Base-by-base conservation (phyloP, 2,797 vertebrate species). In the Coreius guichenoti region DNA sequence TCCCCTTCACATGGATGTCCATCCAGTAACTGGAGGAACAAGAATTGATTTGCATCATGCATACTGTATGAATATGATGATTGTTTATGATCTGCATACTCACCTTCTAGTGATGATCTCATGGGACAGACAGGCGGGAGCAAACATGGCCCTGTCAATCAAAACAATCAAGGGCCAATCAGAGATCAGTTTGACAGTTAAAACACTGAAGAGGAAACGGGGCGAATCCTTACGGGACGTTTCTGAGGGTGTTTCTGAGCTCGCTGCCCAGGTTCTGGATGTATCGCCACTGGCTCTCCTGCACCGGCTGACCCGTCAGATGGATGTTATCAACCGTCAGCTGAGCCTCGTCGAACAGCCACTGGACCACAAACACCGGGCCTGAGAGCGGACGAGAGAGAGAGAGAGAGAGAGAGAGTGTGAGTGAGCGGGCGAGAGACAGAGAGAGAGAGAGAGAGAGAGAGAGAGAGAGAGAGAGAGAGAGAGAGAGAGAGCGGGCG, bases 341-440 rank as follows among this genome's bases (percentile, higher is more conserved):
- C 93, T 99, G 98, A 47, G 98, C 98, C 90, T 99, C 98, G 12
- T 99, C 98, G 2, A 99, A 99, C 82, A 99, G 93, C 98, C 98
- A 99, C 90, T 99, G 98, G 1, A 99, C 97, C 90, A 99, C 96
- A 74, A 99, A 99, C 91, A 99, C 97, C 0, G 98, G 98, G 89
- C 96, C 98, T 99, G 86, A 61, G 61, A 82, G 3, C 14, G 36
- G 1, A 6, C 1, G 36, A 39, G 36, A 39, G 36, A 36, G 2
- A 80, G 6, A 6, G 26, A 23, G 36, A 7, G 12, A 75, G 63
- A 65, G 11, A 51, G n/a, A 39, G 36, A 23, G 29, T n/a, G n/a
- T n/a, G n/a, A 31, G 36, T 33, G 5, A 63, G 49, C 5, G 49
- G 75, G 7, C 11, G 3, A 17, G 86, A n/a, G 5, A 19, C 39